These are phyloP conservation scores for Gryllus bimaculatus DNA, from an alignment of 1,140 invertebrate species.

Conservation along the genomic window DNA sequence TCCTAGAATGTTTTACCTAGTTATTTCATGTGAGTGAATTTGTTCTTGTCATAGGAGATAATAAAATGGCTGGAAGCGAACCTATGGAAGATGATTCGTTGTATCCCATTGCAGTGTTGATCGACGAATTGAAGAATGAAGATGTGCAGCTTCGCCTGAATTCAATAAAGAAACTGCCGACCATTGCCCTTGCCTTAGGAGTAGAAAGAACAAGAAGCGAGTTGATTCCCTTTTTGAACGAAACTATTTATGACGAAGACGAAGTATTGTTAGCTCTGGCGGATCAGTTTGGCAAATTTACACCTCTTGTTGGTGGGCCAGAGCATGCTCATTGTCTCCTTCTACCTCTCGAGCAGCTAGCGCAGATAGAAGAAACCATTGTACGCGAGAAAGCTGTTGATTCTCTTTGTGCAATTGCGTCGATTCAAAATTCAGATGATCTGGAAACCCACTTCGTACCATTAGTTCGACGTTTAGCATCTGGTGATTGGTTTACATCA, in stretches of 20 bases:
- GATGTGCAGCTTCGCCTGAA: conserved; percentile 97
- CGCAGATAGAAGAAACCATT: conserved; percentile 98
- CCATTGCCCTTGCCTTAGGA: conserved; percentile 94
- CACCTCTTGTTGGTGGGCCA: conserved; percentile 86
- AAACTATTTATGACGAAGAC: conserved; percentile 99
- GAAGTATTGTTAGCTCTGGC: conserved; percentile 95
- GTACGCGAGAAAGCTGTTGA: conserved; percentile 99
- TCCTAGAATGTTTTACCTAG: no score
- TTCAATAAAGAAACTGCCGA: conserved; percentile 97
- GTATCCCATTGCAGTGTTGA: conserved; percentile 98
- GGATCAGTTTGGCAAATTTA: conserved; percentile 95
- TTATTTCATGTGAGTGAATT: no score
- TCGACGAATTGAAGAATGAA: conserved; percentile 98
- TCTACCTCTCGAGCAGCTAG: conserved; percentile 88
- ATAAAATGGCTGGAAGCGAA: conserved; percentile 82
- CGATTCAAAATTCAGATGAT: conserved; percentile 76
- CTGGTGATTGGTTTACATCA: conserved; percentile 96
- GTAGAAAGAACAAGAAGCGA: conserved; percentile 94
- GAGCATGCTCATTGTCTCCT: conserved; percentile 92
- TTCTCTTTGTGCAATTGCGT: conserved; percentile 79
- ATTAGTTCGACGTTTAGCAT: conserved; percentile 77
- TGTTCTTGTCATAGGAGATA: neutral
- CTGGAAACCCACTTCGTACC: conserved; percentile 92
- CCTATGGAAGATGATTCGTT: conserved; percentile 86
- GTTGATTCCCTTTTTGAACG: conserved; percentile 92